Evolutionary conservation across 2,113 vertebrate species (phyloP), one percentile per base, ranked within the genome.

Genomic region (Xyrauchen texanus): DNA sequence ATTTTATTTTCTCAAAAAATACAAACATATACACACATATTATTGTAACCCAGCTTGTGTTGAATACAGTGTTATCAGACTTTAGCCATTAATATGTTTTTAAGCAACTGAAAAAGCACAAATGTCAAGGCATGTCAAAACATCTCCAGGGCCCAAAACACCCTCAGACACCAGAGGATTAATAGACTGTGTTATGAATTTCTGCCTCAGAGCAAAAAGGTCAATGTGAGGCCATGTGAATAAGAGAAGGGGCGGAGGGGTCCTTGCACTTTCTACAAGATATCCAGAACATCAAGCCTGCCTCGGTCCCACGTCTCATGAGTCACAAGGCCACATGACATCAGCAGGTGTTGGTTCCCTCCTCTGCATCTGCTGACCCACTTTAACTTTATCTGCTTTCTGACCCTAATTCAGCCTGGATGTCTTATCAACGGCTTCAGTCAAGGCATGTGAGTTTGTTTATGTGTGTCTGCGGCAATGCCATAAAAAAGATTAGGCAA

Each of bases 281-380:
- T 49, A 49, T 49, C 6, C 6, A 7, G 6, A 49, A 34, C 21
- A 34, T 34, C 8, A 51, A 8, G 8, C 9, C 7, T 51, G 7
- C 9, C 8, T 51, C 9, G 7, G 58, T 57, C 68, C 15, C 46
- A 21, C 62, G 34, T 78, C 55, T 68, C 34, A 12, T 57, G 76
- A 60, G 46, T 82, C 34, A 55, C 61, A 78, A 82, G 57, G 74
- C 45, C 57, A 68, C n/a, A 13, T 60, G 64, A 71, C 69, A 60
- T 7, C 11, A 78, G 61, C 63, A 49, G 77, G 67, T 83, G 65
- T 51, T 57, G 68, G 68, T 47, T 11, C 60, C 21, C 21, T 34
- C 21, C 21, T 82, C 60, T 47, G 21, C 52, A 71, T 34, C 45
- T 13, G 77, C 61, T 61, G 66, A 71, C 63, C 70, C 16, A 52